Conservation (phyloP, 23 tunicate species). For the Diplosoma virens region DNA sequence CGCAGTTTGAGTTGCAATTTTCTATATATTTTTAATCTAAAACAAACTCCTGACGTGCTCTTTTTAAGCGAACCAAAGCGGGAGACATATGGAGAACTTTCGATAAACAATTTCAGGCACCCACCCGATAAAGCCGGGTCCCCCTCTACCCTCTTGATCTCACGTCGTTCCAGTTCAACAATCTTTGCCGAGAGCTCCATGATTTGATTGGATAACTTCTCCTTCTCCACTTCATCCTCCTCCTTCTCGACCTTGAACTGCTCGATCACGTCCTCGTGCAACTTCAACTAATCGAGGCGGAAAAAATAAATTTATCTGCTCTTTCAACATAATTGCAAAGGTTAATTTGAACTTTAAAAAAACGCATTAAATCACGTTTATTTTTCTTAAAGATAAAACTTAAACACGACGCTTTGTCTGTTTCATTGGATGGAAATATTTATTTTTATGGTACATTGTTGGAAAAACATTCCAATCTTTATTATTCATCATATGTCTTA, state of each 20-base stretch:
- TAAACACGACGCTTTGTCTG: too few species aligned
- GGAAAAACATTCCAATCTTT: too few species aligned
- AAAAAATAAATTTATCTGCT: neutral
- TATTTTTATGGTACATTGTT: too few species aligned
- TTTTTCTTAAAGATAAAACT: neutral
- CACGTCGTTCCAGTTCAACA: conserved; percentile 43
- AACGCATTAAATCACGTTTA: neutral
- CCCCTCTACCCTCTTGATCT: conserved; percentile 27
- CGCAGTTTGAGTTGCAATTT: too few species aligned
- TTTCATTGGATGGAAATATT: too few species aligned
- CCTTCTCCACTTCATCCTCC: conserved; percentile 45
- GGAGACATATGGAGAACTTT: too few species aligned
- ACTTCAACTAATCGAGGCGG: conserved; percentile 18
- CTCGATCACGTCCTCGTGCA: conserved; percentile 51
- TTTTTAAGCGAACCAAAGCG: too few species aligned
- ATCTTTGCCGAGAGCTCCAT: conserved; percentile 18
- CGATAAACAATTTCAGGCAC: too few species aligned
- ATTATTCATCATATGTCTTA: too few species aligned
- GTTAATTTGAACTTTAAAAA: neutral
- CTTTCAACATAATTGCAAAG: too few species aligned
- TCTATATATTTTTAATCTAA: too few species aligned
- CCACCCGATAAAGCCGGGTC: conserved; percentile 12
- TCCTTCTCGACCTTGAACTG: conserved; percentile 35
- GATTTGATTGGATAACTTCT: conserved; percentile 6
- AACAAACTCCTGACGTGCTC: too few species aligned